Conservation (phyloP, 2,797 vertebrate species). For the Hafferia zeledoni region DNA sequence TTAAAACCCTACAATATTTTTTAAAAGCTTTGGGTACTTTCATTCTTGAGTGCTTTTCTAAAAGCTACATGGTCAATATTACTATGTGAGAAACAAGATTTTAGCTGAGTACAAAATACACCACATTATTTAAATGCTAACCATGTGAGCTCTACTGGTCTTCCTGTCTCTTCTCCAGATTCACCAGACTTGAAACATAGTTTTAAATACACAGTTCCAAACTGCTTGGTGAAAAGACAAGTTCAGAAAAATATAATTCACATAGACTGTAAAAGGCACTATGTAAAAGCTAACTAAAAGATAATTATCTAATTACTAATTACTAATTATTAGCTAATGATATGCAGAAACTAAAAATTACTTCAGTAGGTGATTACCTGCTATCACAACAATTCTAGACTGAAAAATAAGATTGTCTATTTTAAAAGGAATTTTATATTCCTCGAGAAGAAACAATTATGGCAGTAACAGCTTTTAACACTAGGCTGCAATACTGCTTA, state of each 20-base stretch:
- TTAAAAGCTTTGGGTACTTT: not conserved
- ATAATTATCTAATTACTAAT: constrained; percentile 48
- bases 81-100: not conserved
- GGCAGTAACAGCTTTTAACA: not conserved
- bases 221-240: not conserved
- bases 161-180: not conserved
- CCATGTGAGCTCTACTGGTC: not conserved
- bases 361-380: constrained; percentile 46
- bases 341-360: constrained; percentile 55
- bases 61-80: not conserved
- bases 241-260: not conserved
- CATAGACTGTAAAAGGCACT: constrained; percentile 25
- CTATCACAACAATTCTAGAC: not conserved
- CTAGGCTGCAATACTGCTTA: not conserved
- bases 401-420: not conserved
- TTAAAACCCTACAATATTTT: not conserved
- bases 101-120: not conserved
- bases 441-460: not conserved
- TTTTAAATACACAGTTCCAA: not conserved
- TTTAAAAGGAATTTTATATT: not conserved
- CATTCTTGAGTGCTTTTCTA: not conserved
- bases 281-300: constrained; percentile 9
- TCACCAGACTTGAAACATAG: not conserved
- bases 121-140: not conserved
- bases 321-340: constrained; percentile 58